These are phyloP conservation scores for Sebastes matsubarae DNA, from an alignment of 2,797 vertebrate genomes.

Conservation along the genomic window DNA sequence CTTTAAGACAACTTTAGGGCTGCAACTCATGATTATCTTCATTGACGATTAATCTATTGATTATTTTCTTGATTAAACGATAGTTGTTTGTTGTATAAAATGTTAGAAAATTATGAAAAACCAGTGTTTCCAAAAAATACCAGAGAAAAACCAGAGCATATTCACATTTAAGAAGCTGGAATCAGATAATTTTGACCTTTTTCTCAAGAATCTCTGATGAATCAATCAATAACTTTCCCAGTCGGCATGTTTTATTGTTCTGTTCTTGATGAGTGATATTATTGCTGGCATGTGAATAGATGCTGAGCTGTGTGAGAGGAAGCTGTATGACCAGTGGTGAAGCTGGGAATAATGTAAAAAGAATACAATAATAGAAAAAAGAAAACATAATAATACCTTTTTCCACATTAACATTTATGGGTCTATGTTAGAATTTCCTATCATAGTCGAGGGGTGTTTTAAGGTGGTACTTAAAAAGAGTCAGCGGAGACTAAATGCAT, in stretches of 20 bases:
- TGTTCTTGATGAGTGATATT: not conserved
- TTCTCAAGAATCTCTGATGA: no score
- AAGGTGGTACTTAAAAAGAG: not conserved
- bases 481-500: slow-evolving; percentile 9
- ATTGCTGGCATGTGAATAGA: not conserved
- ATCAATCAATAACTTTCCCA: not conserved
- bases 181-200: no score
- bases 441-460: not conserved
- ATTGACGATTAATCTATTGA: no score
- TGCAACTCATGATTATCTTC: no score
- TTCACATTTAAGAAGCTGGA: no score
- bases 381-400: not conserved
- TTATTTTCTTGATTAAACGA: no score
- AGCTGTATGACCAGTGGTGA: not conserved
- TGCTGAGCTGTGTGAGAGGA: not conserved
- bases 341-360: not conserved
- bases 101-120: no score
- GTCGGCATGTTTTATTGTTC: not conserved
- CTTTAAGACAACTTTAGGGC: not conserved
- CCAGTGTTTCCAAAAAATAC: no score
- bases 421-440: not conserved
- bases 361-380: no score
- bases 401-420: not conserved
- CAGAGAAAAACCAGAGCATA: no score
- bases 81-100: no score